Base-by-base conservation (phyloP, 2,888 invertebrate genomes). In the Idaea dimidiata region DNA sequence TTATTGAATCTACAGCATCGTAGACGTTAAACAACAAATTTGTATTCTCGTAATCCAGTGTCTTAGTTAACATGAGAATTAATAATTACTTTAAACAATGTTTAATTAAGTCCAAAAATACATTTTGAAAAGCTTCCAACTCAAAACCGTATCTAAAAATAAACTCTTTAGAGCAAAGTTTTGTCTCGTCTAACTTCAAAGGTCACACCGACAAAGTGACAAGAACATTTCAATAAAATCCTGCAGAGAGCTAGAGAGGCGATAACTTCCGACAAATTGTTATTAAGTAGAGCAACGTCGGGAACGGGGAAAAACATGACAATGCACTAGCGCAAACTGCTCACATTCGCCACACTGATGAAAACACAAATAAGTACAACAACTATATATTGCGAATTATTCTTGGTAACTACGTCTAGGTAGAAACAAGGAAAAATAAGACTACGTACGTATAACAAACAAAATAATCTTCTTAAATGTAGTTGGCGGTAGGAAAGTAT, bases 291-390 rank as follows among this genome's bases (percentile, higher is more conserved):
- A 61, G 32, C 53, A 31, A 31, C 58, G 54, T 58, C 64, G 69
- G 68, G 66, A 59, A 66, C 43, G 59, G 60, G 56, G 56, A 59
- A 63, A 64, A 73, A 83, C 84, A 85, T 67, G 80, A 73, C 67
- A 80, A 77, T 81, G 83, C 84, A 82, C 84, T 85, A 72, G 72
- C 71, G 71, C 65, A 67, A 71, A 62, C 58, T 57, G 63, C 62
- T 66, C 61, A 64, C 61, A 61, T 62, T 59, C 65, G 33, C 62
- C 57, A 62, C 57, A 16, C 62, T 59, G 59, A 68, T 65, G 62
- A 61, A 61, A 31, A 60, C 61, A 14, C 62, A 66, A 63, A 59
- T 65, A 66, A 16, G 53, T 54, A 55, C 17, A 43, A 17, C 58
- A n/a, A n/a, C n/a, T n/a, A n/a, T 31, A 43, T 43, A 10, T 10